Percentiles rank a stretch among this genome's conserved stretches.
phyloP scores from a whole-genome alignment of 2,888 invertebrate species.

The Halictus ligatus region DNA sequence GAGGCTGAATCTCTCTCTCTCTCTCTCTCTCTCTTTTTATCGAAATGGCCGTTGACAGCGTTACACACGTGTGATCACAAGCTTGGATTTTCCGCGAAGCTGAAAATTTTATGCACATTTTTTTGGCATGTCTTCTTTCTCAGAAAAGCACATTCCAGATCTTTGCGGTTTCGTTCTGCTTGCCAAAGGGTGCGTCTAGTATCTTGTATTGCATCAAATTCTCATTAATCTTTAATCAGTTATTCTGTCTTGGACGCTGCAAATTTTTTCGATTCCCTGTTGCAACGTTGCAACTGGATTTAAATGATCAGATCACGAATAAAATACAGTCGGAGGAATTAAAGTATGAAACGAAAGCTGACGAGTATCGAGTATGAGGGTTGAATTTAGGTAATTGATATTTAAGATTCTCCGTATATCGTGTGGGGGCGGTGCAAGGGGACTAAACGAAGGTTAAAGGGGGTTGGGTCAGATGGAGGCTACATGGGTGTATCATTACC shows the following conservation, averaged over 20 bases:
- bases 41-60: neutral
- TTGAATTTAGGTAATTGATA: neutral
- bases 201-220: no score
- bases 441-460: conserved; percentile 61
- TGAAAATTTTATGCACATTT: neutral
- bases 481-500: conserved; percentile 75
- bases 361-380: no score
- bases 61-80: neutral
- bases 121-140: neutral
- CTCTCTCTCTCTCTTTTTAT: neutral
- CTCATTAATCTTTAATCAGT: no score
- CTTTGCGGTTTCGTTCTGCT: no score
- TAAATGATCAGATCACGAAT: no score
- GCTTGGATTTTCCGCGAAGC: neutral
- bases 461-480: conserved; percentile 71
- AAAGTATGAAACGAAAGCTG: no score
- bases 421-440: conserved; percentile 31
- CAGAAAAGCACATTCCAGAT: no score
- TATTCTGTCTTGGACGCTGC: no score
- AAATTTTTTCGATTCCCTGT: no score
- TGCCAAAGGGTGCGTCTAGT: no score
- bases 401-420: conserved; percentile 7
- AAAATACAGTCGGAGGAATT: no score
- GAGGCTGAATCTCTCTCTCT: neutral
- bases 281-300: no score